A percentile compares a stretch with the other conserved stretches of the same genome.
phyloP scores from a whole-genome alignment of 2,113 vertebrate genomes.

The Artemisiospiza belli region DNA sequence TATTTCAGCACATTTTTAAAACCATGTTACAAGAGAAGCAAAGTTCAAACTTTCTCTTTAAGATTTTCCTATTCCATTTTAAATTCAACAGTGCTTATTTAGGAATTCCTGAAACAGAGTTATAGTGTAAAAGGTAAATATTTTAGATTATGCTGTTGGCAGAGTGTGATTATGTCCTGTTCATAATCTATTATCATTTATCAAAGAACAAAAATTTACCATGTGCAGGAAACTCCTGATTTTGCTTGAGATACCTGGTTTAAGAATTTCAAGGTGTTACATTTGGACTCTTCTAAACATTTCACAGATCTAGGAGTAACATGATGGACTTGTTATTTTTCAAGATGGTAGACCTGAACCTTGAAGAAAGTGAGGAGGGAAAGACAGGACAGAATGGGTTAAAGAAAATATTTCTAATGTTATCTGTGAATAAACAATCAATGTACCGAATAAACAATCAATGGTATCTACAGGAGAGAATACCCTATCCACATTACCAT shows the following conservation, averaged over 20 bases:
- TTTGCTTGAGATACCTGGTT: not conserved
- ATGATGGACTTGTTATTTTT: not conserved
- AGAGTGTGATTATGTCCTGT: not conserved
- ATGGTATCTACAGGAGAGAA: not conserved
- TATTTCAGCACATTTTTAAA: not conserved
- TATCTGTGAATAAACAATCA: not conserved
- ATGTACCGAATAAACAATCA: not conserved
- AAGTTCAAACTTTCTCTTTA: not conserved
- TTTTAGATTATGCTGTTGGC: not conserved
- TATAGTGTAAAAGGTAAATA: not conserved
- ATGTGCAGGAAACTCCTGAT: not conserved
- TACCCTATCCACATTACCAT: not conserved
- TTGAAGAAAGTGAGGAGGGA: not conserved
- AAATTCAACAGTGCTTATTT: not conserved
- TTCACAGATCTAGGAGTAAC: not conserved
- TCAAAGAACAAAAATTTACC: not conserved
- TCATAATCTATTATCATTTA: not conserved
- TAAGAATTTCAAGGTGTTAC: not conserved
- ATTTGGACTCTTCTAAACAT: not conserved
- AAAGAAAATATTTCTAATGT: not conserved
- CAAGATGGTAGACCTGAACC: not conserved
- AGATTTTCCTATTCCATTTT: not conserved
- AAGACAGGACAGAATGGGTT: not conserved
- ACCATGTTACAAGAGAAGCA: not conserved
- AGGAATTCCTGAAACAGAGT: not conserved